Base-by-base conservation (phyloP, 2,888 invertebrate species). In the Xylocampa areola region DNA sequence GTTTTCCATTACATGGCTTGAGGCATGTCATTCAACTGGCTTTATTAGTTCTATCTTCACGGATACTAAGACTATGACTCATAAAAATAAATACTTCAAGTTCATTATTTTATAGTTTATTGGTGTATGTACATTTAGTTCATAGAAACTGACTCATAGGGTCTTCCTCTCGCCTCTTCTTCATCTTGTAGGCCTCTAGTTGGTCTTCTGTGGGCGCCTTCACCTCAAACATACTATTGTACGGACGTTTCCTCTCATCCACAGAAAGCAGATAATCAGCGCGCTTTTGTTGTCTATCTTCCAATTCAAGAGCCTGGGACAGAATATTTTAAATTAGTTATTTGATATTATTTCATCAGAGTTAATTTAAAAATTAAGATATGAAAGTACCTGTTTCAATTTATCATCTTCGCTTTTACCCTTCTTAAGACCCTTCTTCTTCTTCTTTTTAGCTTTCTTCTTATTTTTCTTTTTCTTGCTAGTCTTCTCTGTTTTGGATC, bases 111-210 rank as follows among this genome's bases (percentile, higher is more conserved):
- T 16, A 48, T 45, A 49, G 49, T 64, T 61, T 52, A 53, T 55
- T 54, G 17, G 0, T 25, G 30, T 58, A 63, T 53, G 60, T 52
- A 47, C 48, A 48, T 47, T 29, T 50, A 55, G 35, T 63, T 78
- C 76, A 91, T 77, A 95, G 80, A 89, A 97, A 97, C 64, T 97
- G 96, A 49, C 96, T 95, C 99, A 99, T 99, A 0, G 99, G 99
- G 93, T 99, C 99, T 68, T 98, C 98, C 0, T 96, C 96, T 33
- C 98, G 94, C 48, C 95, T 94, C 48, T 97, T 95, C 87, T 98
- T 99, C 94, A 98, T 96, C 83, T 97, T 96, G 92, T 97, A 99
- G 0, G 98, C 98, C 87, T 99, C 99, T 84, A 99, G 95, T 86
- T 99, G 98, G 66, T 98, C 98, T 58, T 98, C 97, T 0, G 98